Evolutionary conservation across 2,797 vertebrate species (phyloP).

Genomic region (Limnodromus scolopaceus): DNA sequence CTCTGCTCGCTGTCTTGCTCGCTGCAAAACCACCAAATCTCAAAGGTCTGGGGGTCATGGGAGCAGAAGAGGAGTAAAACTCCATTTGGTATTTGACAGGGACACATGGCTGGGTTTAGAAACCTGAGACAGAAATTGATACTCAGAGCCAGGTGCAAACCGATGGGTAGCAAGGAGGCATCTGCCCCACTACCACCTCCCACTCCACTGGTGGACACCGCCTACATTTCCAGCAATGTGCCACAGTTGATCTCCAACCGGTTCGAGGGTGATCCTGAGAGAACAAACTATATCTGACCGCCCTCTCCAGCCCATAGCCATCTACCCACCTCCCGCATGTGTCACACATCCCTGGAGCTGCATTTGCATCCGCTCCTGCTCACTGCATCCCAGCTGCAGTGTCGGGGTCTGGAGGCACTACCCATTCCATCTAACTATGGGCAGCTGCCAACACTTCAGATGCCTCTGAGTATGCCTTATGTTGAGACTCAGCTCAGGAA

Average conservation of each 20-base stretch:
- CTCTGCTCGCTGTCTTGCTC: fast-evolving
- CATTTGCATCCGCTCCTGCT: background rate
- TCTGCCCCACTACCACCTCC: background rate
- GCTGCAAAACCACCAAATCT: background rate
- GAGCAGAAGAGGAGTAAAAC: background rate
- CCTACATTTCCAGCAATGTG: background rate
- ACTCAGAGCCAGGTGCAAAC: background rate
- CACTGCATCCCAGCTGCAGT: fast-evolving
- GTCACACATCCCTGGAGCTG: background rate
- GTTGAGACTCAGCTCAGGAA: background rate
- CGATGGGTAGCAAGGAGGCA: background rate
- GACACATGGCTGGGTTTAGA: background rate
- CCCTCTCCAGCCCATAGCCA: background rate
- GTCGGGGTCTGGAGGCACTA: background rate
- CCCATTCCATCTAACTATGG: background rate
- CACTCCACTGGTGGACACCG: background rate
- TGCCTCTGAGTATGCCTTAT: background rate
- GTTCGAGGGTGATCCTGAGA: background rate
- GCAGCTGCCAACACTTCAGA: background rate
- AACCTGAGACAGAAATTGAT: background rate
- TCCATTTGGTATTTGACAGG: background rate
- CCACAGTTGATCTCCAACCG: background rate
- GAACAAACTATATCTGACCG: background rate
- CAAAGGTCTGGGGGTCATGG: background rate
- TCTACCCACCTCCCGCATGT: background rate